These are phyloP conservation scores for Isurus oxyrinchus DNA, from an alignment of 2,113 vertebrate genomes.

Conservation along the genomic window DNA sequence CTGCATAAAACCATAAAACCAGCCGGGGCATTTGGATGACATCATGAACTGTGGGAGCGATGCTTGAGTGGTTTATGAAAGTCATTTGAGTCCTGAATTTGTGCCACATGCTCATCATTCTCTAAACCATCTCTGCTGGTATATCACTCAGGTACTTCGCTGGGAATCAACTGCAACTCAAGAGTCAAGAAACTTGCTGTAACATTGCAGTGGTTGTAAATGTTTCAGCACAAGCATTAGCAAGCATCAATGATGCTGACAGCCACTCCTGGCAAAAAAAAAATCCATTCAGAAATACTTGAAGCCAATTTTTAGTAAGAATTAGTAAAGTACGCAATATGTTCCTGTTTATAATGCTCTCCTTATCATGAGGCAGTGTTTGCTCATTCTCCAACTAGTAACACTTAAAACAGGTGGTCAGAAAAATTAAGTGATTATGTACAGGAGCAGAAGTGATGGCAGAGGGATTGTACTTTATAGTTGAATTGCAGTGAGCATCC, in stretches of 20 bases:
- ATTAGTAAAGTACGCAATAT: background rate
- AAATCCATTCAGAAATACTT: background rate
- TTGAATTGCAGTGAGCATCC: background rate
- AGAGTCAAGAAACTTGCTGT: background rate
- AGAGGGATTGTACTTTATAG: background rate
- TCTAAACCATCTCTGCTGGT: constrained; percentile 11
- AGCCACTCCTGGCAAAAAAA: background rate
- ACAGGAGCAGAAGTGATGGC: background rate
- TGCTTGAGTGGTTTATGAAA: constrained; percentile 17
- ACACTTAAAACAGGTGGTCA: background rate
- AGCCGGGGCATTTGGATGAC: background rate
- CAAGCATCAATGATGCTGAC: background rate
- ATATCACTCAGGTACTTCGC: background rate
- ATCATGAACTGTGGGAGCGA: background rate
- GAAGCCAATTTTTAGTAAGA: background rate
- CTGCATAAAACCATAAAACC: background rate
- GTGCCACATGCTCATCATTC: background rate
- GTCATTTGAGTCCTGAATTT: constrained; percentile 24
- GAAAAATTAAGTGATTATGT: background rate
- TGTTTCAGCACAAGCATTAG: background rate
- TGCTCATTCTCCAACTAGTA: background rate
- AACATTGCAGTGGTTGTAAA: background rate
- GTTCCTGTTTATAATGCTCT: background rate
- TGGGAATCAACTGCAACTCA: background rate
- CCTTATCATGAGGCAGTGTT: background rate